Evolutionary conservation across 2,113 vertebrate species (phyloP), one percentile per base, ranked within the genome.

Genomic region (Scatophagus argus): DNA sequence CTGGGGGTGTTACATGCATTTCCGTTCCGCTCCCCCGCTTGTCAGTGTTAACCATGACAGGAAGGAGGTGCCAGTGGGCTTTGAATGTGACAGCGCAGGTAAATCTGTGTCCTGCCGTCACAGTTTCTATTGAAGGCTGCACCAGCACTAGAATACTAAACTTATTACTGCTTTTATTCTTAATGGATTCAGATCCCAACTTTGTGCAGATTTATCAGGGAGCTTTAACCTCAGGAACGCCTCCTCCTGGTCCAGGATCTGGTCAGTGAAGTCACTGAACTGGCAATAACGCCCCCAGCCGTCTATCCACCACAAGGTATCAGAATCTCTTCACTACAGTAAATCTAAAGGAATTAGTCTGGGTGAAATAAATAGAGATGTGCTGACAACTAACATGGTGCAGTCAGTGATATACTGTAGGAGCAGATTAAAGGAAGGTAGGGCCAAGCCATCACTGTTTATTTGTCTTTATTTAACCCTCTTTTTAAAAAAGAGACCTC

Each of bases 1-100:
- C 85, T 63, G 0, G 44, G 71, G 77, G 82, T 84, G 75, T 74
- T 69, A 46, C 70, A 72, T 54, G 66, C 83, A 84, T 87, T 92
- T 93, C 89, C 89, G 85, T 58, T 81, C 55, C 68, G n/a, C n/a
- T n/a, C n/a, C n/a, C n/a, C n/a, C n/a, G n/a, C n/a, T n/a, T n/a
- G n/a, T n/a, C 6, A 36, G 66, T 88, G 63, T 78, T 70, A 36
- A 70, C 79, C 66, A 77, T 90, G 91, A 91, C 91, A 91, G 90
- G 90, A 91, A 88, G 89, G 92, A 89, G 92, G 92, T 88, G 83
- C 88, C 87, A 79, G 81, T n/a, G n/a, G 72, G 71, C 83, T 90
- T 84, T 90, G 74, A 87, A 80, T 79, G 88, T 83, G 84, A 88
- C 89, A 89, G 84, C 58, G 75, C 92, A 93, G 92, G 92, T 93